Percentiles rank a stretch among this genome's conserved stretches.
These are phyloP conservation scores for Callyntrura sp. DNA, from an alignment of 2,888 invertebrate genomes.

Conservation along the genomic window DNA sequence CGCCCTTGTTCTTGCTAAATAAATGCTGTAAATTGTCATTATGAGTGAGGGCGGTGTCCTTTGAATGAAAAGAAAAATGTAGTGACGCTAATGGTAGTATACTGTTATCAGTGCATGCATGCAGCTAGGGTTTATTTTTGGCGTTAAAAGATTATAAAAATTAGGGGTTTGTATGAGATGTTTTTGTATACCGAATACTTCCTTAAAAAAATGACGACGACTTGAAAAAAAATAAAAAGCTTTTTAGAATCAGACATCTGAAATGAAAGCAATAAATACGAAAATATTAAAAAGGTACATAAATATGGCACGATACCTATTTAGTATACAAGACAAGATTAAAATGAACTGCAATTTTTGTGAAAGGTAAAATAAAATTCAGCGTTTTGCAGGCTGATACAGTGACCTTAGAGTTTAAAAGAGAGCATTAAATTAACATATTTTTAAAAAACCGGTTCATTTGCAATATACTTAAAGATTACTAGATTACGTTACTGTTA, in stretches of 20 bases:
- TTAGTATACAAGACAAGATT: not conserved
- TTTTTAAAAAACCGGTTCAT: not conserved
- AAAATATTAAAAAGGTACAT: not conserved
- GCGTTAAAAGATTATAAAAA: no score
- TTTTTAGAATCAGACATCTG: no score
- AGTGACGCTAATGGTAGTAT: not conserved
- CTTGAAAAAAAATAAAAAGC: no score
- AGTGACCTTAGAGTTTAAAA: not conserved
- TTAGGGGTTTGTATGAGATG: no score
- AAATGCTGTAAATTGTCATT: no score
- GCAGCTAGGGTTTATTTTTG: constrained; percentile 6
- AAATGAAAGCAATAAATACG: no score
- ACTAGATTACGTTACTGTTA: not conserved
- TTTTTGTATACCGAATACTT: no score
- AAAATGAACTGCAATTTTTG: not conserved
- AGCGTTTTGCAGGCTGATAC: not conserved
- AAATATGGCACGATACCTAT: not conserved
- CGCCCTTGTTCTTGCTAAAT: no score
- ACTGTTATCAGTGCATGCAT: constrained; percentile 1
- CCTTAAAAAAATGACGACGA: no score
- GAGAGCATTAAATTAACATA: not conserved
- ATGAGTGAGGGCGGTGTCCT: not conserved
- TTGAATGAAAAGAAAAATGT: not conserved
- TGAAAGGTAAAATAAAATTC: not conserved
- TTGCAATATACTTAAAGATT: not conserved